Conservation (phyloP, 2,888 invertebrate genomes). For the Liodrosophila aerea region DNA sequence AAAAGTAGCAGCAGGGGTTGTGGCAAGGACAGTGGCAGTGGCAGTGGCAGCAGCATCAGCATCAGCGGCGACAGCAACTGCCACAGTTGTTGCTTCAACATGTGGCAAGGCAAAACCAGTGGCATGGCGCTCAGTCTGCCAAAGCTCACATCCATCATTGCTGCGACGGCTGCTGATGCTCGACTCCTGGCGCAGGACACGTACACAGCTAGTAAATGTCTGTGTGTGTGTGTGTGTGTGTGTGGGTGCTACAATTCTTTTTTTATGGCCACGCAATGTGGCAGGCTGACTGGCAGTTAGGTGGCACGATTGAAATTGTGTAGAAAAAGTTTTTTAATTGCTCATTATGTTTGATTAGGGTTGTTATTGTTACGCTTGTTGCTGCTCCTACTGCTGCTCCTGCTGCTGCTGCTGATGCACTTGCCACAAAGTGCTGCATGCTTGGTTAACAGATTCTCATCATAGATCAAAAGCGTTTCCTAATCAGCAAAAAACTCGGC, state of each 20-base stretch:
- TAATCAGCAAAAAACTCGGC: conserved; percentile 55
- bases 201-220: conserved; percentile 2
- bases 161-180: conserved; percentile 16
- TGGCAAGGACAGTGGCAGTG: not conserved
- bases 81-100: conserved; percentile 34
- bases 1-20: not conserved
- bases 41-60: not conserved
- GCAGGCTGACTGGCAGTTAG: conserved; percentile 7
- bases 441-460: conserved; percentile 56
- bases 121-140: conserved; percentile 13
- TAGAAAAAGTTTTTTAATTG: conserved; percentile 64
- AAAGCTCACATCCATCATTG: conserved; percentile 39
- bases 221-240: conserved; percentile 1
- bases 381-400: too few species aligned
- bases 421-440: conserved; percentile 59
- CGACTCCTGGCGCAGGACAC: conserved; percentile 24
- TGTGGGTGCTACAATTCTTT: not conserved
- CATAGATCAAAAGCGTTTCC: conserved; percentile 63
- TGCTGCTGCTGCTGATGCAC: conserved; percentile 20
- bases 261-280: conserved; percentile 20
- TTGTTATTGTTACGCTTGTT: conserved; percentile 25
- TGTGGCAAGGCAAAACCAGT: conserved; percentile 35
- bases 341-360: conserved; percentile 68
- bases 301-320: conserved; percentile 37
- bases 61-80: not conserved